Percentiles rank a stretch among this genome's conserved stretches.
Evolutionary conservation across 2,888 invertebrate species (phyloP).

Genomic region (Drosophila neonasuta): DNA sequence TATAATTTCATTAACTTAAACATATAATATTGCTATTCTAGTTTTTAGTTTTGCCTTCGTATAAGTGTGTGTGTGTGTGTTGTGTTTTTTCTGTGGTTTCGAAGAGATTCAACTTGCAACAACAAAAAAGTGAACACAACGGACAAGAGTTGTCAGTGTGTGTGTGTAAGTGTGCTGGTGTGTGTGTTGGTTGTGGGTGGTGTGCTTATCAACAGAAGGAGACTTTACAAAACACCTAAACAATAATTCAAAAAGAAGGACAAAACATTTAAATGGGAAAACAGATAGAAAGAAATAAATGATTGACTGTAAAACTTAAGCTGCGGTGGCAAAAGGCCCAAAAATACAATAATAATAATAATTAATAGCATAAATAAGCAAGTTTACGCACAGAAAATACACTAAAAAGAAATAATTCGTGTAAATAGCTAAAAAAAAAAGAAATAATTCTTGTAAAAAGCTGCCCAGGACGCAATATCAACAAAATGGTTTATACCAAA

Average conservation of each 20-base stretch:
- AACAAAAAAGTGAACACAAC: conserved; percentile 18
- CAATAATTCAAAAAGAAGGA: conserved; percentile 35
- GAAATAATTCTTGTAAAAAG: conserved; percentile 15
- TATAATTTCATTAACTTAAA: conserved; percentile 69
- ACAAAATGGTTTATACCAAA: conserved; percentile 7
- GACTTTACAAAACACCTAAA: conserved; percentile 36
- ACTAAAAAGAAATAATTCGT: conserved; percentile 12
- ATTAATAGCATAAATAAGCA: conserved; percentile 11
- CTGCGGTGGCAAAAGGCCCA: conserved; percentile 36
- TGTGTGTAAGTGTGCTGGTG: conserved; percentile 14
- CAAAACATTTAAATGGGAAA: conserved; percentile 29
- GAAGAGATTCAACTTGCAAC: conserved; percentile 43
- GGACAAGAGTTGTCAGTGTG: conserved; percentile 13
- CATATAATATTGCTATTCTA: conserved; percentile 74
- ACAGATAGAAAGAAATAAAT: conserved; percentile 19
- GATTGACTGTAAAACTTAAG: conserved; percentile 22
- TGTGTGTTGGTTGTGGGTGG: conserved; percentile 8
- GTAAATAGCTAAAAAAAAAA: conserved; percentile 20
- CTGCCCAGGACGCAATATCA: conserved; percentile 33
- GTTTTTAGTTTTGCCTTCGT: conserved; percentile 60
- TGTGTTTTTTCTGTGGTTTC: conserved; percentile 34
- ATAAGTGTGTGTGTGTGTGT: conserved; percentile 22
- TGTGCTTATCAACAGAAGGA: conserved; percentile 10
- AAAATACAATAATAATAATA: conserved; percentile 17
- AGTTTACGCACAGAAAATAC: conserved; percentile 25